These are phyloP conservation scores for Numida meleagris DNA, from an alignment of 2,113 vertebrate species.

Conservation along the genomic window DNA sequence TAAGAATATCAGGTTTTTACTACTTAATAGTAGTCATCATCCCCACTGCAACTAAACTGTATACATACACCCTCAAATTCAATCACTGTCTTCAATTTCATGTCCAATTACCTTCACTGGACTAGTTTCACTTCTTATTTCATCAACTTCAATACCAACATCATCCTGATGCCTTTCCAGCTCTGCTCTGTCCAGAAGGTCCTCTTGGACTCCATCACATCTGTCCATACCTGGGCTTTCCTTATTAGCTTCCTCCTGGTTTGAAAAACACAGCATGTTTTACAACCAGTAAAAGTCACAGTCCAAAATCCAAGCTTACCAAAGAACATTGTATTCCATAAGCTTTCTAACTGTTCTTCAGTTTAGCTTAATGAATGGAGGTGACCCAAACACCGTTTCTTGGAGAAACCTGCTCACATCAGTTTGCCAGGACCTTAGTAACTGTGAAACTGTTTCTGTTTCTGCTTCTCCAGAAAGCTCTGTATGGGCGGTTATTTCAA, in stretches of 20 bases:
- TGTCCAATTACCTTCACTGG: constrained; percentile 28
- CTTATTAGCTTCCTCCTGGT: constrained; percentile 30
- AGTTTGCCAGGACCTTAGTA: background rate
- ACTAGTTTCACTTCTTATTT: background rate
- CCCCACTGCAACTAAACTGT: background rate
- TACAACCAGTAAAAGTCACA: background rate
- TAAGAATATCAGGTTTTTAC: background rate
- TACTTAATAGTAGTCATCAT: background rate
- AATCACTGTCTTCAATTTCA: background rate
- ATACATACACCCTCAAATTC: background rate
- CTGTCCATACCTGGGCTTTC: constrained; percentile 10
- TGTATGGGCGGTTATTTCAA: background rate
- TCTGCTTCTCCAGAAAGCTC: background rate
- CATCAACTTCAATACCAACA: background rate
- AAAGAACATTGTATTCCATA: background rate
- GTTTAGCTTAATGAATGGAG: background rate
- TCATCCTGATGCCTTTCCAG: background rate
- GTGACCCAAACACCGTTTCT: background rate
- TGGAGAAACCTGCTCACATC: background rate
- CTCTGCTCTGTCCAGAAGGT: constrained; percentile 43
- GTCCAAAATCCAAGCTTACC: background rate
- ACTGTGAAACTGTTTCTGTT: background rate
- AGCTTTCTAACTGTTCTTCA: background rate
- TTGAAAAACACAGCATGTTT: constrained; percentile 22
- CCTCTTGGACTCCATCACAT: background rate